Evolutionary conservation across 2,888 invertebrate species (phyloP), one percentile per base, ranked within the genome.

Genomic region (Macrosoma leucophasiata): DNA sequence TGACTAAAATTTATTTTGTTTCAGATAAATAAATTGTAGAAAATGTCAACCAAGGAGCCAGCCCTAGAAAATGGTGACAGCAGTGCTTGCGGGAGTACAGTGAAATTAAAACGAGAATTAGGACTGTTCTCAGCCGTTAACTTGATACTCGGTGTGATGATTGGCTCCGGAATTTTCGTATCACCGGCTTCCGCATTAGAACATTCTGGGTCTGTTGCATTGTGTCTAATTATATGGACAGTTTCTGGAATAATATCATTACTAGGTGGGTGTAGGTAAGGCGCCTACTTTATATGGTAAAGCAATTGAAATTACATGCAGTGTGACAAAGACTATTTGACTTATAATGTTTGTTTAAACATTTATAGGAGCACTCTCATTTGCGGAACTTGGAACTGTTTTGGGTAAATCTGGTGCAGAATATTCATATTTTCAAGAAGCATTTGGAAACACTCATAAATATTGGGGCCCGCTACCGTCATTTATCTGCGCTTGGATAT

Each of bases 101-200:
- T 91, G 7, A 87, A 88, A 49, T 86, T 94, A 44, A 90, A 90
- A 66, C 78, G 93, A 48, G 90, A 91, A 63, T 76, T 95, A 28
- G 94, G 94, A 1, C 84, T 95, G 1, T 88, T 93, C 59, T 92
- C 94, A 28, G 95, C 94, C 4, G 87, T 93, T 15, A 93, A 91
- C 59, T 86, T 94, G 47, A 94, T 95, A 46, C 87, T 94, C 7
- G 93, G 94, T 30, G 94, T 94, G 3, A 95, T 95, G 94, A 95
- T 95, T 46, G 95, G 95, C 23, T 94, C 94, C 5, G 95, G 95
- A 31, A 94, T 95, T 41, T 96, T 96, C 60, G 89, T 95, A 4
- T 92, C 94, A 1, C 93, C 95, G 1, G 88, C 91, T 3, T 90
- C 90, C 4, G 94, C 95, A 0, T 74, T 94, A 17, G 74, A 87